phyloP scores from a whole-genome alignment of 2,797 vertebrate genomes.

The Alca torda region DNA sequence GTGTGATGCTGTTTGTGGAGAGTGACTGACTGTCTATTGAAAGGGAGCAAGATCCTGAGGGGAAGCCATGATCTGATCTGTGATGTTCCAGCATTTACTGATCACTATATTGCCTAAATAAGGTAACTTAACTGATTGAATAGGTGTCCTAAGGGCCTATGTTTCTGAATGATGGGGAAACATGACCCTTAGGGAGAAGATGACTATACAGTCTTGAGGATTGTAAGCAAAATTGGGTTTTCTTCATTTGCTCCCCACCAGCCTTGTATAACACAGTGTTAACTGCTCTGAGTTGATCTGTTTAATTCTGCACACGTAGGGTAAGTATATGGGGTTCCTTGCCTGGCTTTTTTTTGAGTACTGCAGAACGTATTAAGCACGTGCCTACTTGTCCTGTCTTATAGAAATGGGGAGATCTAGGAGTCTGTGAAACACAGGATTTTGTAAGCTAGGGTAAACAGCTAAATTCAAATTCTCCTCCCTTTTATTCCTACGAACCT shows the following conservation, averaged over 20 bases:
- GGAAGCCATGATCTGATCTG: not conserved
- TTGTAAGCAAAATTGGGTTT: not conserved
- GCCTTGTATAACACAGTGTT: not conserved
- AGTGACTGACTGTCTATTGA: not conserved
- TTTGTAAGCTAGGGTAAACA: not conserved
- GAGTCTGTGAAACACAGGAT: not conserved
- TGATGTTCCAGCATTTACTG: not conserved
- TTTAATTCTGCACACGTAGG: not conserved
- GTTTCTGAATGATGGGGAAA: not conserved
- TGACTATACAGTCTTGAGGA: not conserved
- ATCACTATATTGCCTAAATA: not conserved
- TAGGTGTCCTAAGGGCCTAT: not conserved
- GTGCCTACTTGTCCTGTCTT: not conserved
- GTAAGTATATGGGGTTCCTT: not conserved
- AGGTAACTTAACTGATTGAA: not conserved
- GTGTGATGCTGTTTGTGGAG: not conserved
- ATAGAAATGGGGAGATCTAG: not conserved
- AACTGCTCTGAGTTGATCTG: not conserved
- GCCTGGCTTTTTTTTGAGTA: not conserved
- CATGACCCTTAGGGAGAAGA: not conserved
- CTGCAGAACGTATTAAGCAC: not conserved
- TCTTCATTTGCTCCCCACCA: not conserved
- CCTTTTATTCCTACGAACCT: not conserved
- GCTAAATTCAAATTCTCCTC: not conserved
- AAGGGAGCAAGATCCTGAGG: not conserved